Percentiles rank a stretch among this genome's conserved stretches.
Conservation (phyloP, 2,888 invertebrate genomes). For the Dynastes maya region DNA sequence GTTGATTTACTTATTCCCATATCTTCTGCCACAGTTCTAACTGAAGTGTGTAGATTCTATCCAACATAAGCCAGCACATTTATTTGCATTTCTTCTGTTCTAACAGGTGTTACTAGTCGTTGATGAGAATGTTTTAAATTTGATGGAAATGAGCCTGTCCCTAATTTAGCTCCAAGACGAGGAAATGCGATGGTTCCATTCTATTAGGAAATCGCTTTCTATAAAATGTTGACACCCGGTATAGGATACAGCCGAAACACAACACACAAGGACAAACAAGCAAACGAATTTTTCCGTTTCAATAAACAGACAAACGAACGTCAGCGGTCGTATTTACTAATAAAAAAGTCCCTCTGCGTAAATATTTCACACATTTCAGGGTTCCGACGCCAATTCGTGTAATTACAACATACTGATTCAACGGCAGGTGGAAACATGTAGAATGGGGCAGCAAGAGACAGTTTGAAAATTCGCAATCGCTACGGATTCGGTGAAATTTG, state of each 20-base stretch:
- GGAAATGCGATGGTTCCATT: too few relatives aligned
- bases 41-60: too few relatives aligned
- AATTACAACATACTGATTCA: slow-evolving; percentile 1
- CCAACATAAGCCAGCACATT: too few relatives aligned
- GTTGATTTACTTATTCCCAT: too few relatives aligned
- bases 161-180: too few relatives aligned
- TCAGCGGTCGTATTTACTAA: not conserved
- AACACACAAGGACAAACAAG: slow-evolving; percentile 1
- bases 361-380: slow-evolving; percentile 14
- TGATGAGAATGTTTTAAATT: too few relatives aligned
- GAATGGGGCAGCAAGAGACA: not conserved
- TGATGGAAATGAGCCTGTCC: too few relatives aligned
- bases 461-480: slow-evolving; percentile 3
- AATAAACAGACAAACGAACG: not conserved
- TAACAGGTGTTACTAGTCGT: too few relatives aligned
- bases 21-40: too few relatives aligned
- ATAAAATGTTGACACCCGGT: too few relatives aligned
- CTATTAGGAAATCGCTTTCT: too few relatives aligned
- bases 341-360: slow-evolving; percentile 3
- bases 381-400: not conserved
- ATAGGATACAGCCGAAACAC: not conserved
- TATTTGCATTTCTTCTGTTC: too few relatives aligned
- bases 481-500: not conserved
- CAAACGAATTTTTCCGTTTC: not conserved
- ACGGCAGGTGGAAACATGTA: not conserved